Percentiles rank a stretch among this genome's conserved stretches.
phyloP scores from a whole-genome alignment of 1,140 invertebrate species.

The Ooceraea biroi region DNA sequence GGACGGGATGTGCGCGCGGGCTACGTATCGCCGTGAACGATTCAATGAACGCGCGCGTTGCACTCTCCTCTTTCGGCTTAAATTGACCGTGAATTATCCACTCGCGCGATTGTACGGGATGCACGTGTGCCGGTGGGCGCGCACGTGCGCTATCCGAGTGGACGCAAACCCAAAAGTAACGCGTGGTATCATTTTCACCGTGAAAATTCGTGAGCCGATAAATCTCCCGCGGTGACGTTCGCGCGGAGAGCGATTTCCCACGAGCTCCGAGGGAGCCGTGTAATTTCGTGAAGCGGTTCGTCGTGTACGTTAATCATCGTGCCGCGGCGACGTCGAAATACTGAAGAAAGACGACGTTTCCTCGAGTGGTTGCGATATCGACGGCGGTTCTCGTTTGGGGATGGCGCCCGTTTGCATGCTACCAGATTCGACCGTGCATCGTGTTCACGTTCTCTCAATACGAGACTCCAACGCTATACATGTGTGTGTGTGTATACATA shows the following conservation, averaged over 20 bases:
- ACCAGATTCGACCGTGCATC: slow-evolving; percentile 34
- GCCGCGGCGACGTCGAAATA: background rate
- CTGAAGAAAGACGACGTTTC: slow-evolving; percentile 7
- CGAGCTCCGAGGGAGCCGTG: background rate
- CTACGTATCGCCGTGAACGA: background rate
- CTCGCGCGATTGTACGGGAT: background rate
- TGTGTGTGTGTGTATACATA: background rate
- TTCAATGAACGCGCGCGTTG: background rate
- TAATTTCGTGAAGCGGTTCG: background rate
- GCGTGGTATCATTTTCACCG: background rate
- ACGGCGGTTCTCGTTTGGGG: slow-evolving; percentile 16
- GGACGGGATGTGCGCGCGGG: background rate
- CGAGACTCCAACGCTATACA: slow-evolving; percentile 4
- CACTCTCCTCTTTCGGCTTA: background rate
- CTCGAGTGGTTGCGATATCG: slow-evolving; percentile 33
- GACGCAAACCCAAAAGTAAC: slow-evolving; percentile 7
- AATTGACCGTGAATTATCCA: slow-evolving; percentile 30
- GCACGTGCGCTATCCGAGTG: background rate
- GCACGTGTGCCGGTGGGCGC: too few relatives aligned
- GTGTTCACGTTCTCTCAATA: slow-evolving; percentile 31
- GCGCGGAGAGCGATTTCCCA: background rate
- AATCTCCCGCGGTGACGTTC: background rate
- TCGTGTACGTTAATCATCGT: slow-evolving; percentile 35
- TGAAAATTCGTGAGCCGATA: background rate
- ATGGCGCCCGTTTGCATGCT: slow-evolving; percentile 40